These are phyloP conservation scores for Apodemia mormo DNA, from an alignment of 2,888 invertebrate species.

Conservation along the genomic window DNA sequence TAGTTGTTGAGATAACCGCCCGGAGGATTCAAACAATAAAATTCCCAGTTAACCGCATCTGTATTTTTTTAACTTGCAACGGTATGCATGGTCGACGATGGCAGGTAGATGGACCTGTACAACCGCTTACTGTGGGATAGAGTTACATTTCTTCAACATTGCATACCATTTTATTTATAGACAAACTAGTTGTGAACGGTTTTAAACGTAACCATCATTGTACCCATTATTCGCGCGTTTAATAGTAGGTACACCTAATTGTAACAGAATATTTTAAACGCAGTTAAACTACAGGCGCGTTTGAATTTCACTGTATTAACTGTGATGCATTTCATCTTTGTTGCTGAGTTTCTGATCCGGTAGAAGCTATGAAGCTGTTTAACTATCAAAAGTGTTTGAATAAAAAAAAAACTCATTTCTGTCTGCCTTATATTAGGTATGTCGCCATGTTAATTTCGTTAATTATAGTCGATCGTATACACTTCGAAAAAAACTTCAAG, in stretches of 20 bases:
- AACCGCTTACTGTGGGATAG: conserved; percentile 32
- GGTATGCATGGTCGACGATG: conserved; percentile 37
- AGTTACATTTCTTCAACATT: conserved; percentile 19
- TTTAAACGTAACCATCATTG: not conserved
- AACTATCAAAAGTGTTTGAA: too few species aligned
- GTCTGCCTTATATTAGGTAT: too few species aligned
- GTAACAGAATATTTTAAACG: conserved; percentile 1
- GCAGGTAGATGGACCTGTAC: conserved; percentile 47
- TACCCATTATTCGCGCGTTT: not conserved
- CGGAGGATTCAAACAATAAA: conserved; percentile 4
- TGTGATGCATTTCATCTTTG: not conserved
- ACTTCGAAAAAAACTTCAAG: too few species aligned
- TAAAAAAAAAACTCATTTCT: too few species aligned
- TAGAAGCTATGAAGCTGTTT: too few species aligned
- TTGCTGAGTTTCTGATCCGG: too few species aligned
- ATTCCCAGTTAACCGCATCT: conserved; percentile 12
- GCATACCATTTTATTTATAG: conserved; percentile 20
- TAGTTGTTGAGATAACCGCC: conserved; percentile 13
- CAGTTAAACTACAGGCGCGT: not conserved
- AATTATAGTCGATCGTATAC: too few species aligned
- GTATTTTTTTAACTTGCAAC: conserved; percentile 29
- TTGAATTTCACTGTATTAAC: not conserved
- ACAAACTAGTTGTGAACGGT: conserved; percentile 11
- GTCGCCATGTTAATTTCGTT: too few species aligned
- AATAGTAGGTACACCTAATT: not conserved